Percentiles rank a stretch among this genome's conserved stretches.
Conservation (phyloP, 2,888 invertebrate species). For the Hetaerina titia region DNA sequence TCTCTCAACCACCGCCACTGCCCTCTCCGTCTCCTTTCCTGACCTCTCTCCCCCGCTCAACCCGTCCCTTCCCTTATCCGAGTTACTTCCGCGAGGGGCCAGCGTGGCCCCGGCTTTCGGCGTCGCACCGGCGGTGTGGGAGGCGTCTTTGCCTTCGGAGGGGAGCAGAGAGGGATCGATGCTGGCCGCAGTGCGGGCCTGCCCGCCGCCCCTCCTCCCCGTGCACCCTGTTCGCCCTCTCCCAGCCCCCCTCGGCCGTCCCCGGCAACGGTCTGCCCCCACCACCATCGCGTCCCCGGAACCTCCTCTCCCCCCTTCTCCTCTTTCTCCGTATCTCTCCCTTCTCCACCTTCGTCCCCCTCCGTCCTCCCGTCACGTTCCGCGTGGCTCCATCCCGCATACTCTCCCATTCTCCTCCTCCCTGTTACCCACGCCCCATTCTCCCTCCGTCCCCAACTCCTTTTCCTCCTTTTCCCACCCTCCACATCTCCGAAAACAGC, state of each 20-base stretch:
- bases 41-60: not conserved
- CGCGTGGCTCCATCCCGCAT: not conserved
- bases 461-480: slow-evolving; percentile 12
- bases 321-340: not conserved
- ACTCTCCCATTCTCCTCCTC: not conserved
- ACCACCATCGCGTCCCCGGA: not conserved
- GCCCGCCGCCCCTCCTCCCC: not conserved
- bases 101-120: not conserved
- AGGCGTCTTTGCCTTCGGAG: not conserved
- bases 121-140: slow-evolving; percentile 47
- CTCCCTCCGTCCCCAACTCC: not conserved
- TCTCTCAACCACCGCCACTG: not conserved
- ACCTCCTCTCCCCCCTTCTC: not conserved
- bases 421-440: not conserved
- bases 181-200: slow-evolving; percentile 64
- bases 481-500: not conserved
- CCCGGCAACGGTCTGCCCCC: not conserved
- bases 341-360: not conserved
- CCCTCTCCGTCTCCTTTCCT: not conserved
- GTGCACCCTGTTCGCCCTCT: not conserved
- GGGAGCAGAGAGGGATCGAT: slow-evolving; percentile 43
- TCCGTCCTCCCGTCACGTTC: not conserved
- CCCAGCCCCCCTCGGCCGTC: not conserved
- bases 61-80: not conserved
- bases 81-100: slow-evolving; percentile 10